Base-by-base conservation (phyloP, 2,797 vertebrate species). In the Danio aesculapii region DNA sequence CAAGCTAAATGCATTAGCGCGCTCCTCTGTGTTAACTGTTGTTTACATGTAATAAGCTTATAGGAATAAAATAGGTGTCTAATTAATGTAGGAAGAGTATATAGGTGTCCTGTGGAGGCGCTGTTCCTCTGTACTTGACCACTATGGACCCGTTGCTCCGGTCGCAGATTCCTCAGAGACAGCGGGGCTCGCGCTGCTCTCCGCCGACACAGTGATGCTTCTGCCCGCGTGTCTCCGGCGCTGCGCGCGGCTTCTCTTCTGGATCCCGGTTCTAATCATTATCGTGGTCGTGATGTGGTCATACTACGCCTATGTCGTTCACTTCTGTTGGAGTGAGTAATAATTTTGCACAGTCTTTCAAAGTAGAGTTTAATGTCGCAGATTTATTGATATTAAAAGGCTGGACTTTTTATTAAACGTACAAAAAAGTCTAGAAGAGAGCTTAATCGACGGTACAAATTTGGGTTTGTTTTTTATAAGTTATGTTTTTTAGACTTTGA, bases 231-330 rank as follows among this genome's bases (percentile, higher is more conserved):
- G 90, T 6, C 57, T 92, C 69, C 86, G 90, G 74, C 86, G 91
- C 84, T 95, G 93, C 77, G 91, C 92, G 88, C 91, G 92, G 19
- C 85, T 92, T 21, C 82, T 95, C 21, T 88, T 91, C 78, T 95
- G 95, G 94, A 84, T 95, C 83, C 95, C 95, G 6, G 94, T 95
- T 53, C 87, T 93, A 39, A 86, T 95, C 82, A 92, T 95, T 84
- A 81, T 89, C 62, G 86, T 92, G 64, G 92, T 95, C 57, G 91
- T 93, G 74, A 91, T 93, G 75, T 95, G 95, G 95, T 95, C 95
- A 78, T 96, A 95, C 88, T 96, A 95, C 88, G 95, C 93, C 77
- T 95, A 95, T 86, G 94, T 95, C 73, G 92, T 93, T 85, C 94
- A 95, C 90, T 93, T 95, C 84, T 95, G 95, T 81, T 83, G 95